Conservation (phyloP, 2,888 invertebrate genomes). For the Aphidius colemani region DNA sequence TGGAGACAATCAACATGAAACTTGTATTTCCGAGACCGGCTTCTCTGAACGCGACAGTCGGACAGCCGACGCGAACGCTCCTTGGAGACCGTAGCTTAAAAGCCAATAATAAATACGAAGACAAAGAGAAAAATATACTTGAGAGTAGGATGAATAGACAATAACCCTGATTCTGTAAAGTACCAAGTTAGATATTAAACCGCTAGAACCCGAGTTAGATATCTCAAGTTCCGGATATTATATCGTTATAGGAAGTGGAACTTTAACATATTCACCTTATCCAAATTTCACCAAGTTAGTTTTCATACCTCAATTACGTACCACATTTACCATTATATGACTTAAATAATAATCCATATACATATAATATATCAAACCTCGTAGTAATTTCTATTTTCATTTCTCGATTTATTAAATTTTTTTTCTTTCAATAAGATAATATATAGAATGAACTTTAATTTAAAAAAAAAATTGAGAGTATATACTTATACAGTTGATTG, state of each 20-base stretch:
- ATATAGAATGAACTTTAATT: too few species aligned
- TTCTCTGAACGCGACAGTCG: too few species aligned
- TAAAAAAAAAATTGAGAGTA: too few species aligned
- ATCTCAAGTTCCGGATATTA: conserved; percentile 6
- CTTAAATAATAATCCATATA: background rate
- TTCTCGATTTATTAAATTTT: too few species aligned
- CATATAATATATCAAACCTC: too few species aligned
- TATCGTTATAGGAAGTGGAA: conserved; percentile 13
- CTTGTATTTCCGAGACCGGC: too few species aligned
- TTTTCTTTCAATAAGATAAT: too few species aligned
- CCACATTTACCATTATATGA: conserved; percentile 8
- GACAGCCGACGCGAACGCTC: too few species aligned
- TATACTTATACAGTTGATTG: background rate
- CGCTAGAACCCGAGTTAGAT: conserved; percentile 20
- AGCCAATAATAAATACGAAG: background rate
- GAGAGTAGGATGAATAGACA: background rate
- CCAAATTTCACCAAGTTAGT: conserved; percentile 12
- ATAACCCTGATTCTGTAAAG: conserved; percentile 14
- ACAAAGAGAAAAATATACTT: background rate
- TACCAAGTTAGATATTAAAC: conserved; percentile 39
- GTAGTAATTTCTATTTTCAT: too few species aligned
- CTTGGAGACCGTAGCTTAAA: too few species aligned
- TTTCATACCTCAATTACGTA: conserved; percentile 9
- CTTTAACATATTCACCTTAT: conserved; percentile 15
- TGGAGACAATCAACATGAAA: too few species aligned